Conservation (phyloP, 2,113 vertebrate species). For the Heloderma charlesbogerti region DNA sequence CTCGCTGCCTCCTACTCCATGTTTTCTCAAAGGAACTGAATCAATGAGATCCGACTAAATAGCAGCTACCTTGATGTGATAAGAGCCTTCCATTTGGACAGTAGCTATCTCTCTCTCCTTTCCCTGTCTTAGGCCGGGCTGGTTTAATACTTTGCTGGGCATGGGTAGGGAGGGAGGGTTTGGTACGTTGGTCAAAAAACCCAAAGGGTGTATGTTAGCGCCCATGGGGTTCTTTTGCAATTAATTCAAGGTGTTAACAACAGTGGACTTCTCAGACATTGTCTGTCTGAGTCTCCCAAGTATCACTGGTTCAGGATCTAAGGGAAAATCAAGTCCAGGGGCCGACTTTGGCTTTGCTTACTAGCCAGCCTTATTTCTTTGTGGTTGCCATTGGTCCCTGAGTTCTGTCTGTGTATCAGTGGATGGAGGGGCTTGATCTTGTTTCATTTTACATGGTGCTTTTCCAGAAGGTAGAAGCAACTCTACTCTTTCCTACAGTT, state of each 20-base stretch:
- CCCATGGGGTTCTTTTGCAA: background rate
- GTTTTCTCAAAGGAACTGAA: background rate
- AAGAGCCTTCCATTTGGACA: background rate
- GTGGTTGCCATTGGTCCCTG: background rate
- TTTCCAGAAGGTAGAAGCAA: background rate
- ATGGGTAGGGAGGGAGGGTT: background rate
- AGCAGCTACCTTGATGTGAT: background rate
- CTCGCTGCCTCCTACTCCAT: background rate
- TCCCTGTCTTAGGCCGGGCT: background rate
- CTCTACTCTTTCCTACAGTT: background rate
- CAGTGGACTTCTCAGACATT: background rate
- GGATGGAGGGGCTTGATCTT: background rate
- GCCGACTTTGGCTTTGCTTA: background rate
- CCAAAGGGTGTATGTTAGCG: background rate
- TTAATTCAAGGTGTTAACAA: background rate
- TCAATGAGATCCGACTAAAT: background rate
- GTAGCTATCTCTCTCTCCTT: background rate
- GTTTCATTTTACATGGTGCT: background rate
- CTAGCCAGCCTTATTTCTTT: background rate
- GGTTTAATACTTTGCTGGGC: background rate
- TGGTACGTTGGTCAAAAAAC: background rate
- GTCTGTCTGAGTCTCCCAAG: background rate
- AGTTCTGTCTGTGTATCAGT: background rate
- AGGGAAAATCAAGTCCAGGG: background rate
- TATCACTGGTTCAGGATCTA: too few relatives aligned